These are phyloP conservation scores for Melieria crassipennis DNA, from an alignment of 2,888 invertebrate species.

Conservation along the genomic window DNA sequence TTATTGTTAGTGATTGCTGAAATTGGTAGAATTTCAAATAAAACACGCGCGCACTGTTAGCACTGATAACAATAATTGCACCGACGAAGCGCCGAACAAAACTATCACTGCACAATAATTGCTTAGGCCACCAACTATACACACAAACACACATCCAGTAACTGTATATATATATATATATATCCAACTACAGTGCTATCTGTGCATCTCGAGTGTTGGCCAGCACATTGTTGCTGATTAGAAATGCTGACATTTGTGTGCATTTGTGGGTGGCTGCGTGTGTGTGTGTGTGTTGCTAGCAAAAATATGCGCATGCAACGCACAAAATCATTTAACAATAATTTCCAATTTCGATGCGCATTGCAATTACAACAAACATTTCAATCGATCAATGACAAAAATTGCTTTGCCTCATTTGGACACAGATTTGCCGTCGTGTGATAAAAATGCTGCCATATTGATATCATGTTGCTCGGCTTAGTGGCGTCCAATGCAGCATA, in stretches of 20 bases:
- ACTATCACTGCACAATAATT: background rate
- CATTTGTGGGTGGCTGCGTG: slow-evolving; percentile 3
- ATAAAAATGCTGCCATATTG: slow-evolving; percentile 43
- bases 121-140: background rate
- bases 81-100: slow-evolving; percentile 11
- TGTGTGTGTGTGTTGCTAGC: background rate
- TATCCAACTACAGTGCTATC: background rate
- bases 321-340: slow-evolving; percentile 9
- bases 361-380: slow-evolving; percentile 35
- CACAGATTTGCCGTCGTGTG: background rate
- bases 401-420: slow-evolving; percentile 23
- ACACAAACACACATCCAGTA: background rate
- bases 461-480: slow-evolving; percentile 31
- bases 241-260: slow-evolving; percentile 29
- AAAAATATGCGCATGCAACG: slow-evolving; percentile 9
- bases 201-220: slow-evolving; percentile 2
- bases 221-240: slow-evolving; percentile 19
- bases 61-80: slow-evolving; percentile 24
- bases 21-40: slow-evolving; percentile 45
- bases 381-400: slow-evolving; percentile 38
- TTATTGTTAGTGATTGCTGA: slow-evolving; percentile 12
- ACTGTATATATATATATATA: slow-evolving; percentile 3
- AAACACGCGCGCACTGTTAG: slow-evolving; percentile 41
- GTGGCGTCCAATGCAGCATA: no score
- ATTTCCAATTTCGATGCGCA: slow-evolving; percentile 27